These are phyloP conservation scores for Gastrophysa polygoni DNA, from an alignment of 2,888 invertebrate genomes.

Conservation along the genomic window DNA sequence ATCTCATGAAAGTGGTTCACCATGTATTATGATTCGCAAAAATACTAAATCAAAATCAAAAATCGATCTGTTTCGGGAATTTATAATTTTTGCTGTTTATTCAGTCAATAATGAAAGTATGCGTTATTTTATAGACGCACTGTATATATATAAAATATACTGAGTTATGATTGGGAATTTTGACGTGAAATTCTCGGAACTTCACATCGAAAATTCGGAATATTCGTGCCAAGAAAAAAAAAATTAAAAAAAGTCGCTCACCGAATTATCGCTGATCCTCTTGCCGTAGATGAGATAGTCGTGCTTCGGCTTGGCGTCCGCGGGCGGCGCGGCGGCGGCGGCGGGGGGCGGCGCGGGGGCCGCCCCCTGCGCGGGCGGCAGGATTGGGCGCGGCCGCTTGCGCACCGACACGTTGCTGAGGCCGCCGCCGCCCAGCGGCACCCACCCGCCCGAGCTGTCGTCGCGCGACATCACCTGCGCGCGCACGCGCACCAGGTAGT, in stretches of 20 bases:
- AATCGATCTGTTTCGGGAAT: no score
- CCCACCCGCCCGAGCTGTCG: constrained; percentile 96
- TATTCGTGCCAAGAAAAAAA: no score
- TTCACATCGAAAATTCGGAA: no score
- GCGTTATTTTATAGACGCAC: no score
- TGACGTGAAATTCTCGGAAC: no score
- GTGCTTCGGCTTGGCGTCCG: constrained; percentile 70
- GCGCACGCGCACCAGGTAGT: constrained; percentile 94
- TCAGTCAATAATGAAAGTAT: no score
- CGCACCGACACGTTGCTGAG: constrained; percentile 92
- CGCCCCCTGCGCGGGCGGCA: constrained; percentile 53
- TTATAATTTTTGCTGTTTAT: no score
- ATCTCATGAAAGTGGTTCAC: no score
- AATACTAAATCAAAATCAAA: no score
- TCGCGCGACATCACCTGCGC: constrained; percentile 99
- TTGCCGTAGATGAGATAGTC: constrained; percentile 94
- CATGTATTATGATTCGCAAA: no score
- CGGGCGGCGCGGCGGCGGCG: constrained; percentile 52
- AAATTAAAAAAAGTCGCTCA: constrained; percentile 60
- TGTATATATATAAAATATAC: no score
- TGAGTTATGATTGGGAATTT: no score
- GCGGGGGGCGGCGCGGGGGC: constrained; percentile 45
- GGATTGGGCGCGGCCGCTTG: constrained; percentile 67
- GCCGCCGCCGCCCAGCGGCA: constrained; percentile 92
- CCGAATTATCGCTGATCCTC: constrained; percentile 90